Evolutionary conservation across 1,140 invertebrate genomes (phyloP), one percentile per base, ranked within the genome.

Genomic region (Propsilocerus akamusi): DNA sequence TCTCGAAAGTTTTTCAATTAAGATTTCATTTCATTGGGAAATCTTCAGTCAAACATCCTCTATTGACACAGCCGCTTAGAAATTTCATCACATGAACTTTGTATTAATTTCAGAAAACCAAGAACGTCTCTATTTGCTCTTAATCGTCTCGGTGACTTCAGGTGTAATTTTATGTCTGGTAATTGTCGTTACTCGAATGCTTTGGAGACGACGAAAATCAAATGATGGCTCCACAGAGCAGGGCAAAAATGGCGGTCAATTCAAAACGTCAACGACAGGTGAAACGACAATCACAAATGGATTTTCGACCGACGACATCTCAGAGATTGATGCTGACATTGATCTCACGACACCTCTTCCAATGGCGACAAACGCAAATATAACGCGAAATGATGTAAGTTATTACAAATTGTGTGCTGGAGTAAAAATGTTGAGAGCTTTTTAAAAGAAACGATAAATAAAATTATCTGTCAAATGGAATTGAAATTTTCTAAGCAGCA

Each of bases 101-200:
- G 22, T 10, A 17, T 46, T 46, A 10, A 26, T 65, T 65, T 24
- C 72, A 88, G 85, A 76, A 58, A 83, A 86, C 63, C 73, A 78
- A 57, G 82, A 87, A 58, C 83, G 81, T 51, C 75, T 86, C 53
- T 80, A 82, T 60, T 66, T 87, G 48, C 86, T 86, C 69, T 67
- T 87, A 55, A 74, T 81, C 26, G 67, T 87, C 47, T 77, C 80
- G 48, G 66, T 83, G 12, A 72, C 74, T 28, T 70, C 68, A 8
- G 82, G 81, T 22, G 65, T 87, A 23, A 59, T 88, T n/a, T 61
- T 80, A 12, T 73, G 84, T 48, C 65, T 87, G 51, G 63, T 74
- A 2, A 65, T 84, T 50, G 69, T 88, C 10, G 75, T 81, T 30
- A 72, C 72, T 1, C 72, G 77, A 37, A 64, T 86, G 2, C 60